phyloP scores from a whole-genome alignment of 2,888 invertebrate genomes.

The Xestobium rufovillosum region DNA sequence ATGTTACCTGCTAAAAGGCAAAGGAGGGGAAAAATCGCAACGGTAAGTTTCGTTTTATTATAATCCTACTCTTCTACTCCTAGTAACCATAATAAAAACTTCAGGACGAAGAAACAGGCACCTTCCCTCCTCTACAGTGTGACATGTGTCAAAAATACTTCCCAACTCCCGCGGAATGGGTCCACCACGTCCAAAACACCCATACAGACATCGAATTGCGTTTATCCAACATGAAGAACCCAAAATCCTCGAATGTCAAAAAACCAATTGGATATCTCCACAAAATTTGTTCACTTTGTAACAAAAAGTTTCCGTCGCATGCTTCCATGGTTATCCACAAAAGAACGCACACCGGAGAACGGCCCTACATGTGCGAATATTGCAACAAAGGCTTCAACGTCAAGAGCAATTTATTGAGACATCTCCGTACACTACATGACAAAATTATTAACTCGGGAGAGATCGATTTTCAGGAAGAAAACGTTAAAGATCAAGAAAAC shows the following conservation, averaged over 20 bases:
- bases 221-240: constrained; percentile 64
- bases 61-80: too few species aligned
- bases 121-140: constrained; percentile 63
- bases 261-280: constrained; percentile 33
- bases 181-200: constrained; percentile 74
- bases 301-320: constrained; percentile 69
- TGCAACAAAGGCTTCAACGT: constrained; percentile 75
- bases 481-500: too few species aligned
- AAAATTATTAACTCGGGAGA: constrained; percentile 49
- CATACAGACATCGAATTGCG: constrained; percentile 76
- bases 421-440: constrained; percentile 67
- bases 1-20: constrained; percentile 50
- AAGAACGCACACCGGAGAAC: constrained; percentile 67
- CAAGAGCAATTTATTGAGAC: constrained; percentile 66
- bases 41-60: constrained; percentile 37
- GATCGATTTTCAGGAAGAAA: too few species aligned
- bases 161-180: constrained; percentile 80
- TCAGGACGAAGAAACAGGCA: constrained; percentile 61
- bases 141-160: constrained; percentile 69
- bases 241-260: constrained; percentile 26
- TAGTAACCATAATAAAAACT: too few species aligned
- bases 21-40: constrained; percentile 48
- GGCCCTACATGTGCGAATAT: constrained; percentile 64
- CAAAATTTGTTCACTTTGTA: constrained; percentile 61
- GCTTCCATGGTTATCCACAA: constrained; percentile 73